Evolutionary conservation across 2,113 vertebrate genomes (phyloP).

Genomic region (Zosterops borbonicus): DNA sequence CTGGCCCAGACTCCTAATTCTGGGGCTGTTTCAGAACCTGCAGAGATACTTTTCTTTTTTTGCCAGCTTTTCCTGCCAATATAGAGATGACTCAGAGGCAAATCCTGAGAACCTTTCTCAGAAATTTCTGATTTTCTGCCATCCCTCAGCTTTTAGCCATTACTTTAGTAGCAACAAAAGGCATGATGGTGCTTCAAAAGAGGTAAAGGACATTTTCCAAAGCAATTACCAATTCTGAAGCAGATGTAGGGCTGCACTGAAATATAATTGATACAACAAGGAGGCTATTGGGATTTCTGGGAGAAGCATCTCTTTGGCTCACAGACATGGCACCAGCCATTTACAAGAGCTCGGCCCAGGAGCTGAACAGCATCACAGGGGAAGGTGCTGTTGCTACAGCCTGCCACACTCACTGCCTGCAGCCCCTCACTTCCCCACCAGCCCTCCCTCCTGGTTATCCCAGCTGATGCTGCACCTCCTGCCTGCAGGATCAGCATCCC

Average conservation of each 20-base stretch:
- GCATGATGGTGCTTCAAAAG: background rate
- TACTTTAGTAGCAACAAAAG: background rate
- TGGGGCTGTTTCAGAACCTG: background rate
- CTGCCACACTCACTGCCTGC: background rate
- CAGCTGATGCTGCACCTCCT: background rate
- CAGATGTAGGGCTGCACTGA: background rate
- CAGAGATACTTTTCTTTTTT: background rate
- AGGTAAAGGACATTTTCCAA: background rate
- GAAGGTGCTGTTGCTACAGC: background rate
- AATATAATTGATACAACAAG: background rate
- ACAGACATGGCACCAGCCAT: background rate
- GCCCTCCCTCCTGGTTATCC: background rate
- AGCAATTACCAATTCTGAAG: background rate
- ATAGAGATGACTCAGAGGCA: background rate
- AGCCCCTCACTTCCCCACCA: background rate
- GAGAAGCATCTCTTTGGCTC: background rate
- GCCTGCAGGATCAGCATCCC: background rate
- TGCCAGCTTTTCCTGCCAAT: background rate
- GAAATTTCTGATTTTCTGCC: background rate
- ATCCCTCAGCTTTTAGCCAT: background rate
- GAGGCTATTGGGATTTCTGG: background rate
- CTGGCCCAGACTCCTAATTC: background rate
- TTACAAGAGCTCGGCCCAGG: background rate
- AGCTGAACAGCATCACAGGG: background rate
- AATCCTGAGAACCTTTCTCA: background rate